Evolutionary conservation across 2,888 invertebrate genomes (phyloP).

Genomic region (Dicycla oo): DNA sequence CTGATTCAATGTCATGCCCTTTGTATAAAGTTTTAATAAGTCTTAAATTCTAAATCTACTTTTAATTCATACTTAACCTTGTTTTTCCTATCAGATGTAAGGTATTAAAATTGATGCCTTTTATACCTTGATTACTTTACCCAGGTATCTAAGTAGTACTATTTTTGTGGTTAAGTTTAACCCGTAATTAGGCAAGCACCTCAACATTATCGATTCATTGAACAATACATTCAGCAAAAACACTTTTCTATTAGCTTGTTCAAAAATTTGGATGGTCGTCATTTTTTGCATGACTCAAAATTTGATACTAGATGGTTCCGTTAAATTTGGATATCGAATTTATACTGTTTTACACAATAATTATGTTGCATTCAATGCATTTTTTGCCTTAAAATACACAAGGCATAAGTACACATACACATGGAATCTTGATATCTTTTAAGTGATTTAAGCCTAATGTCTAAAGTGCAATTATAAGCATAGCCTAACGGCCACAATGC

Average conservation of each 20-base stretch:
- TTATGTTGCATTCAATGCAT: constrained; percentile 19
- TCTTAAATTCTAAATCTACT: too few species aligned
- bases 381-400: neutral
- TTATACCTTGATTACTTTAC: too few species aligned
- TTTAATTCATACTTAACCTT: too few species aligned
- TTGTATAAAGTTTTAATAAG: too few species aligned
- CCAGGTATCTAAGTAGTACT: too few species aligned
- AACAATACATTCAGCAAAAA: constrained; percentile 8
- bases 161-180: neutral
- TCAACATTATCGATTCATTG: neutral
- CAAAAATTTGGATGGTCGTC: constrained; percentile 16
- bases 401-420: neutral
- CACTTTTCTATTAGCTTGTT: neutral
- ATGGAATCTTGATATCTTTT: constrained; percentile 22
- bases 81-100: too few species aligned
- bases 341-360: neutral
- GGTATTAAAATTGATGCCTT: too few species aligned
- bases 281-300: constrained; percentile 36
- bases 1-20: neutral
- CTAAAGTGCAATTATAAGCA: constrained; percentile 58
- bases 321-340: neutral
- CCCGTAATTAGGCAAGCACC: neutral
- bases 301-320: constrained; percentile 1
- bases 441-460: constrained; percentile 22
- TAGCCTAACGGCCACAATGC: constrained; percentile 50